Base-by-base conservation (phyloP, 2,888 invertebrate genomes). In the Dynastes tityus region DNA sequence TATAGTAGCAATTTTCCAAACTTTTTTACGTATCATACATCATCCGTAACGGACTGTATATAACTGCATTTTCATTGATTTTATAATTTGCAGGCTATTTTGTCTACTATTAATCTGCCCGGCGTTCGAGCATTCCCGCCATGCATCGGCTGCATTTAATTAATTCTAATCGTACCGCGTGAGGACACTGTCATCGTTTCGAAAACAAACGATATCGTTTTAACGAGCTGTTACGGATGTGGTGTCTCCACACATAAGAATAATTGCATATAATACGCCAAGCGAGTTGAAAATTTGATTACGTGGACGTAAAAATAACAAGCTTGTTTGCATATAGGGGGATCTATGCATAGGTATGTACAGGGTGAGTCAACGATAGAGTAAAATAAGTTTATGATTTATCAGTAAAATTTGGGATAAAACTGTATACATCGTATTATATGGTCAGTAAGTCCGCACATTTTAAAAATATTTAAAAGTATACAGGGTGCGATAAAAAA, bases 141-240 rank as follows among this genome's bases (percentile, higher is more conserved):
- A 74, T 74, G 73, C 73, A 74, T 58, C 45, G 61, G 45, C 40
- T 74, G 73, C 73, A 74, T 45, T 74, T 74, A 74, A 74, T 74
- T 74, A 74, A 74, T 74, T 61, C 73, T 74, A 74, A 40, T 45
- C 73, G 45, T 45, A 6, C 55, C 32, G 49, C 32, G 29, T 37
- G 61, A 61, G 73, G 61, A 74, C 45, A 45, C 45, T 40, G 73
- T 45, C 49, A 74, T 61, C 58, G 29, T 45, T 74, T 61, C 61
- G 61, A 74, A 74, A 74, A 61, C 73, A 74, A 74, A 74, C 40
- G 58, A 61, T 45, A 49, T 40, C 27, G 45, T n/a, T 74, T 22
- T 45, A 74, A 61, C 73, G 61, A 61, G 40, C 63, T 45, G 45
- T 74, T 61, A 74, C 73, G 61, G 73, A 74, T 27, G 45, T 74